Evolutionary conservation across 1,140 invertebrate genomes (phyloP), one percentile per base, ranked within the genome.

Genomic region (Elymnias hypermnestra): DNA sequence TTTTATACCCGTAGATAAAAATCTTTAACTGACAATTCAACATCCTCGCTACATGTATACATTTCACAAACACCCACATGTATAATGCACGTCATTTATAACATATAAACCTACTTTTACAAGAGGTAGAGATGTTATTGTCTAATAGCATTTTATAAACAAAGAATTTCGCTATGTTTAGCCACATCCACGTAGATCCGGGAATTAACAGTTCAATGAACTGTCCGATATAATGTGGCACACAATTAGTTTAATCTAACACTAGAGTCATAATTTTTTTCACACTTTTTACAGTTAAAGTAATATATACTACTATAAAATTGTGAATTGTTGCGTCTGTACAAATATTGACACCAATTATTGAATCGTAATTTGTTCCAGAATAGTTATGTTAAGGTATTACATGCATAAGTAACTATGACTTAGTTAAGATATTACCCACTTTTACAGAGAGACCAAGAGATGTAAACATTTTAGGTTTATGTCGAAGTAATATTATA

Each of bases 191-290:
- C 46, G 39, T 47, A 66, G 51, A 63, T 69, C 63, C 62, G 56
- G 57, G 57, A 67, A 65, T 69, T 64, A 56, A 42, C 26, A 57
- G 62, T 62, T 62, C 62, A 58, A 14, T 64, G 61, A 69, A 56
- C 66, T 59, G 49, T 46, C 38, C 19, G 35, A 12, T 37, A 37
- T n/a, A 37, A 37, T 37, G 8, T 29, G 9, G 9, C 7, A 29
- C 26, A 12, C n/a, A 29, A 12, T 29, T 29, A 29, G 10, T 37
- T 10, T 21, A 21, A 37, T 37, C n/a, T n/a, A n/a, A n/a, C n/a
- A n/a, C n/a, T n/a, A n/a, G n/a, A n/a, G n/a, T n/a, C n/a, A n/a
- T n/a, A n/a, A n/a, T n/a, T n/a, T n/a, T n/a, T n/a, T n/a, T n/a
- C n/a, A n/a, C n/a, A n/a, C n/a, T n/a, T n/a, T n/a, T n/a, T n/a